Evolutionary conservation across 2,113 vertebrate species (phyloP).

Genomic region (pig (Sus scrofa)): DNA sequence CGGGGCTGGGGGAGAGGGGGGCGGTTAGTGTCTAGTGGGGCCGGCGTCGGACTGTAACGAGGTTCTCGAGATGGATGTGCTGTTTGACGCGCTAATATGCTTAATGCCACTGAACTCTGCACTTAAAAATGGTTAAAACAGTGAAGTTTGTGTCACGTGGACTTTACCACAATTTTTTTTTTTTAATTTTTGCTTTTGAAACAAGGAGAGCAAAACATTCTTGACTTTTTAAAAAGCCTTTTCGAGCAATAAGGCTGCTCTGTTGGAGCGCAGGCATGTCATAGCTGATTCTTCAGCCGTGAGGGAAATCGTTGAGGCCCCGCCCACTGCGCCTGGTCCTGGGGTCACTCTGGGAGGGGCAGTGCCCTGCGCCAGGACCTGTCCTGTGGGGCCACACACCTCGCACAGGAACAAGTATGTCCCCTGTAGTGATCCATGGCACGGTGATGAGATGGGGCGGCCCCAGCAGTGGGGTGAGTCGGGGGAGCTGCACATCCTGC

Average conservation of each 20-base stretch:
- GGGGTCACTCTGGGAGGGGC: fast-evolving
- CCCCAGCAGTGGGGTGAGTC: fast-evolving
- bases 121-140: fast-evolving
- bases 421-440: not conserved
- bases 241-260: not conserved
- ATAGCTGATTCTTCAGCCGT: not conserved
- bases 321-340: fast-evolving
- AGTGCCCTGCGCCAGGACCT: not conserved
- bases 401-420: fast-evolving
- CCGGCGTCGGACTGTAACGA: not conserved
- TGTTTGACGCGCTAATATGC: fast-evolving
- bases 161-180: not conserved
- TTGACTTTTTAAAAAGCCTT: not conserved
- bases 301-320: fast-evolving
- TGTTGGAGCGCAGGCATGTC: fast-evolving
- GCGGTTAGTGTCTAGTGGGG: too few relatives aligned
- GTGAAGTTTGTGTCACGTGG: not conserved
- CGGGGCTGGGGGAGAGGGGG: fast-evolving
- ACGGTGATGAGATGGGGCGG: fast-evolving
- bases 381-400: fast-evolving
- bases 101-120: fast-evolving
- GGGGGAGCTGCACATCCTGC: not conserved
- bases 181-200: not conserved
- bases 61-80: not conserved
- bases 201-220: not conserved